Evolutionary conservation across 2,113 vertebrate species (phyloP).

Genomic region (Phasianus colchicus): DNA sequence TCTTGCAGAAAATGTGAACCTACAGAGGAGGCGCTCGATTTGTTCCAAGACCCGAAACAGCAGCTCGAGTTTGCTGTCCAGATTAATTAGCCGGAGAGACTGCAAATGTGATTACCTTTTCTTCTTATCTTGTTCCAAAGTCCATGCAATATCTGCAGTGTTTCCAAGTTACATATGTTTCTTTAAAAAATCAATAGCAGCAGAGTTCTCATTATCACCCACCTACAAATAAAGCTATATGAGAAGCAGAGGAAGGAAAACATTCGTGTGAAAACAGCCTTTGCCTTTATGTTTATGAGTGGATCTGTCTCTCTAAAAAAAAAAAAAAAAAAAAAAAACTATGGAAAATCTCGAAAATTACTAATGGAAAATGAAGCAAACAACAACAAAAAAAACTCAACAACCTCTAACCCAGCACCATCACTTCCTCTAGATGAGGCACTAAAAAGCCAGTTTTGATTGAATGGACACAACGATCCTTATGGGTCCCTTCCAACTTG

Average conservation of each 20-base stretch:
- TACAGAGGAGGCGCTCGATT: background rate
- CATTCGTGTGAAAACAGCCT: background rate
- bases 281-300: accelerated
- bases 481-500: no score
- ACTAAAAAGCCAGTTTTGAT: background rate
- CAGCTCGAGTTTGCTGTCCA: background rate
- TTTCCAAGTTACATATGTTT: background rate
- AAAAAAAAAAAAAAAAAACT: background rate
- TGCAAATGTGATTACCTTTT: background rate
- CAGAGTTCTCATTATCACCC: slow-evolving; percentile 39
- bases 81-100: slow-evolving; percentile 27
- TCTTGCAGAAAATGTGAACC: background rate
- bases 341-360: background rate
- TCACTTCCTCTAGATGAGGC: background rate
- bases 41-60: background rate
- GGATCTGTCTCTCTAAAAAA: background rate
- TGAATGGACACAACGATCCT: no score
- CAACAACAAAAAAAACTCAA: background rate
- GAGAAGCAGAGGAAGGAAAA: background rate
- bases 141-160: slow-evolving; percentile 28
- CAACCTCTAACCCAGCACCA: accelerated
- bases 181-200: slow-evolving; percentile 28
- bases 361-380: background rate
- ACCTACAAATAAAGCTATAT: slow-evolving; percentile 19
- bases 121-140: slow-evolving; percentile 53